phyloP scores from a whole-genome alignment of 2,113 vertebrate species.

The Cervus canadensis region DNA sequence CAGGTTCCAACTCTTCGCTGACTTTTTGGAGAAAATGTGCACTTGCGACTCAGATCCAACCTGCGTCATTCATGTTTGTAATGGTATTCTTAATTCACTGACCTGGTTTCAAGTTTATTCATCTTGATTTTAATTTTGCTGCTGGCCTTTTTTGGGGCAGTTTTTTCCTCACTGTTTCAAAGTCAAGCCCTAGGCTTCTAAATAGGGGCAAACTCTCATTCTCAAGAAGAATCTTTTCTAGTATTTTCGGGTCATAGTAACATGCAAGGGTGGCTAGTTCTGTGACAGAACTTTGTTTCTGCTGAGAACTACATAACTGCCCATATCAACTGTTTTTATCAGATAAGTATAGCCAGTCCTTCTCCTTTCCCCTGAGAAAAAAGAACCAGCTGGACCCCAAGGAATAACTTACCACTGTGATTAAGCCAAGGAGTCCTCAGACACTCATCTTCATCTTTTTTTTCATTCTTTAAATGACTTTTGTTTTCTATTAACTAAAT shows the following conservation, averaged over 20 bases:
- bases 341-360: neutral
- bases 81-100: neutral
- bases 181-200: neutral
- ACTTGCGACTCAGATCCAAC: neutral
- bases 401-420: neutral
- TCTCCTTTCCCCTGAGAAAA: neutral
- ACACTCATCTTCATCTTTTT: neutral
- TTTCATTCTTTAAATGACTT: neutral
- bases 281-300: neutral
- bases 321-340: neutral
- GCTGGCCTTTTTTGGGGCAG: neutral
- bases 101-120: neutral
- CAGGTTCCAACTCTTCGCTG: neutral
- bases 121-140: neutral
- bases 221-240: neutral
- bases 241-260: neutral
- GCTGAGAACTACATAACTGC: neutral
- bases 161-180: neutral
- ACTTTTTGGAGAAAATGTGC: neutral
- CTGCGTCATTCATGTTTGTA: accelerated
- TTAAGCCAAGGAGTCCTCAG: neutral
- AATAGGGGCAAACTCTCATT: neutral
- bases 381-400: neutral
- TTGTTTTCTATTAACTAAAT: neutral
- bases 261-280: neutral